Evolutionary conservation across 1,140 invertebrate genomes (phyloP).

Genomic region (Drosophila pallidifrons): DNA sequence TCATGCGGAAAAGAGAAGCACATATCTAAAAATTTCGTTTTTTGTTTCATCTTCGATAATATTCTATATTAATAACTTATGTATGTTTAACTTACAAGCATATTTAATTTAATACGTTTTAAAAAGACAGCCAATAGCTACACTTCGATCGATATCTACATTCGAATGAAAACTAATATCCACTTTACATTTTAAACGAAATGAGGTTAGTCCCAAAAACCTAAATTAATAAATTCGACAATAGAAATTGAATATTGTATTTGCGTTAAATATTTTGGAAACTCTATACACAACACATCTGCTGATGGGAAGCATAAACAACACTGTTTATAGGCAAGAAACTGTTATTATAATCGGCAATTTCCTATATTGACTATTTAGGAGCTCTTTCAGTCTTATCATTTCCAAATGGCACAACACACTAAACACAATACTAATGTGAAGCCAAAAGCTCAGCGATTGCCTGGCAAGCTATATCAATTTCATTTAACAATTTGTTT

Average conservation of each 20-base stretch:
- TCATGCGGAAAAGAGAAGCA: too few species aligned
- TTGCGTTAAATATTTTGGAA: background rate
- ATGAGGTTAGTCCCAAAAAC: background rate
- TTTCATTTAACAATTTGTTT: slow-evolving; percentile 74
- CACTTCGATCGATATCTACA: background rate
- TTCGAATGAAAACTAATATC: background rate
- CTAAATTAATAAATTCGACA: background rate
- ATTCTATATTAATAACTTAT: too few species aligned
- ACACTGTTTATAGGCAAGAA: slow-evolving; percentile 9
- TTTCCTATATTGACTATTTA: background rate
- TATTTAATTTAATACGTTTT: too few species aligned
- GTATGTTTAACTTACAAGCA: too few species aligned
- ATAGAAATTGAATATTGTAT: slow-evolving; percentile 1
- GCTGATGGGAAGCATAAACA: background rate
- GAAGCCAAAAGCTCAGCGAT: slow-evolving; percentile 18
- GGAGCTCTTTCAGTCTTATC: slow-evolving; percentile 27
- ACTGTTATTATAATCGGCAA: slow-evolving; percentile 3
- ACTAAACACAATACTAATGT: background rate
- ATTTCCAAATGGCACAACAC: slow-evolving; percentile 1
- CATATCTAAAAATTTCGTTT: too few species aligned
- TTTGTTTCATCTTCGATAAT: too few species aligned
- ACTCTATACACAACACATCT: background rate
- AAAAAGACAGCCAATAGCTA: background rate
- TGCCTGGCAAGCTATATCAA: slow-evolving; percentile 50
- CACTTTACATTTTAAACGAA: background rate